These are phyloP conservation scores for Astropecten irregularis DNA, from an alignment of 53 echinoderm and acorn worm species.

Conservation along the genomic window DNA sequence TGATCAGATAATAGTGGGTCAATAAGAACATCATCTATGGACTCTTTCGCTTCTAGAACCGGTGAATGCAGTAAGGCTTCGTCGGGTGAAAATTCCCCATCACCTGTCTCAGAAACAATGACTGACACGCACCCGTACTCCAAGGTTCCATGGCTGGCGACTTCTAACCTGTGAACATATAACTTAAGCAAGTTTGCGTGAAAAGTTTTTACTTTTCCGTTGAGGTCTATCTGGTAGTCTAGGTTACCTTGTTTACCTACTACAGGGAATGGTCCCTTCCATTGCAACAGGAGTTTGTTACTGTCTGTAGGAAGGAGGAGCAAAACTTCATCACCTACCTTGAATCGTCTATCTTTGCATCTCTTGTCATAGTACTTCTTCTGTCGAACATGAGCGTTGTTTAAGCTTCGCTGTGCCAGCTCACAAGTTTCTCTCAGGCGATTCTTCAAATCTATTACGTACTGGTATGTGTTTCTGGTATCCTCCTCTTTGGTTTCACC, in stretches of 20 bases:
- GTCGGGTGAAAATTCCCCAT: too few species aligned
- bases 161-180: slow-evolving; percentile 12
- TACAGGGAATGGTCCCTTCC: slow-evolving; percentile 56
- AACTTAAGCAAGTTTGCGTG: slow-evolving; percentile 55
- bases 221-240: slow-evolving; percentile 55
- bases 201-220: slow-evolving; percentile 20
- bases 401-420: slow-evolving; percentile 13
- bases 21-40: not conserved
- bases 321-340: slow-evolving; percentile 37
- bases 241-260: slow-evolving; percentile 3
- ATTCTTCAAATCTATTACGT: slow-evolving; percentile 44
- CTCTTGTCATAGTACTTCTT: slow-evolving; percentile 19
- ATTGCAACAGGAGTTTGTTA: slow-evolving; percentile 48
- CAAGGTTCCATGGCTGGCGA: not conserved
- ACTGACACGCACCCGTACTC: not conserved
- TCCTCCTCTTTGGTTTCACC: slow-evolving; percentile 3
- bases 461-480: slow-evolving; percentile 49
- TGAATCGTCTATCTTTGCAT: slow-evolving; percentile 3
- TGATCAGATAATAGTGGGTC: not conserved
- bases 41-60: not conserved
- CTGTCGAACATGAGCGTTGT: slow-evolving; percentile 15
- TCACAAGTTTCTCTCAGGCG: slow-evolving; percentile 50
- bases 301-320: slow-evolving; percentile 26
- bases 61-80: not conserved
- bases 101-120: too few species aligned